Conservation (phyloP, 1,140 invertebrate species). For the Drosophila albomicans region DNA sequence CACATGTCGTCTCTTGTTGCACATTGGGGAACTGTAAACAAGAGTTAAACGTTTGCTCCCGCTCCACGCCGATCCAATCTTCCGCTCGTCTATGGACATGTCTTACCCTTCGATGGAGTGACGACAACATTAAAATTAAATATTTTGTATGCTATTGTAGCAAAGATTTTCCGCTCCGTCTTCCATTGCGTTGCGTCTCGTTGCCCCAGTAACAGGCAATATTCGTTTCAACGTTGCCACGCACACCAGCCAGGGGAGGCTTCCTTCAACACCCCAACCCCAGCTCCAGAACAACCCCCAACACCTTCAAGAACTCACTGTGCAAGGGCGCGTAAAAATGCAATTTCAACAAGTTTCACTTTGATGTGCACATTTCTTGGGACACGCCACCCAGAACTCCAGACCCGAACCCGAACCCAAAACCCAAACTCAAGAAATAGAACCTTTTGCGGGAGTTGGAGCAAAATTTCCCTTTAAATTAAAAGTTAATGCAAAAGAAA, state of each 20-base stretch:
- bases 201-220: slow-evolving; percentile 67
- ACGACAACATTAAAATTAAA: slow-evolving; percentile 78
- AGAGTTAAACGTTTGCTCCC: slow-evolving; percentile 50
- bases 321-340: slow-evolving; percentile 81
- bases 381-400: slow-evolving; percentile 25
- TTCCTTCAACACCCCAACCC: background rate
- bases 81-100: background rate
- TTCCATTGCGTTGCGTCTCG: slow-evolving; percentile 44
- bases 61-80: background rate
- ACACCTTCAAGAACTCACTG: slow-evolving; percentile 47
- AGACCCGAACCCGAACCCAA: slow-evolving; percentile 1
- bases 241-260: slow-evolving; percentile 26
- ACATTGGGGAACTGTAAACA: slow-evolving; percentile 49
- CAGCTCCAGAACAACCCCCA: slow-evolving; percentile 8
- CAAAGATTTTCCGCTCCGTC: slow-evolving; percentile 60
- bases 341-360: slow-evolving; percentile 82
- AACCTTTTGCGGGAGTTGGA: slow-evolving; percentile 10
- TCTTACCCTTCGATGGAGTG: slow-evolving; percentile 49
- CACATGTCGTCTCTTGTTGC: slow-evolving; percentile 27
- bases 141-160: slow-evolving; percentile 69
- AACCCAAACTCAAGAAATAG: background rate
- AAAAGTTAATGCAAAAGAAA: slow-evolving; percentile 82
- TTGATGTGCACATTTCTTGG: slow-evolving; percentile 78
- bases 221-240: slow-evolving; percentile 46
- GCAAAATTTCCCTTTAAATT: slow-evolving; percentile 66